Evolutionary conservation across 2,888 invertebrate genomes (phyloP).

Genomic region (Myathropa florea): DNA sequence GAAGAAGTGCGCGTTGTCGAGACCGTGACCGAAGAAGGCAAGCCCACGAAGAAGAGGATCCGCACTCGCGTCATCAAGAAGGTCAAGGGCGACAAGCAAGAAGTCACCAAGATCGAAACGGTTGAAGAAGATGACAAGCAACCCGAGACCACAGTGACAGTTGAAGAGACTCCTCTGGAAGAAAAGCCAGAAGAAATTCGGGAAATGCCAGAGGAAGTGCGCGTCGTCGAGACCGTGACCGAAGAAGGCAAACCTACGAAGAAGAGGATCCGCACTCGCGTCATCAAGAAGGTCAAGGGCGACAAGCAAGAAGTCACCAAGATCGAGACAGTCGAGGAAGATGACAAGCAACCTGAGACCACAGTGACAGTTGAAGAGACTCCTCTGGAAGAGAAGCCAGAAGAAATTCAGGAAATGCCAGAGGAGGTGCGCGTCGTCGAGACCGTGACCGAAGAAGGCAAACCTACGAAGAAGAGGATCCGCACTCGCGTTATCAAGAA

Average conservation of each 20-base stretch:
- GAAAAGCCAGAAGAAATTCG: background rate
- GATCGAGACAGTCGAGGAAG: constrained; percentile 8
- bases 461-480: constrained; percentile 5
- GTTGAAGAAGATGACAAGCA: constrained; percentile 7
- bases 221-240: background rate
- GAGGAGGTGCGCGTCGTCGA: constrained; percentile 5
- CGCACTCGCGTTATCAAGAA: constrained; percentile 6
- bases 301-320: constrained; percentile 19
- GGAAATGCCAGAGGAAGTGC: constrained; percentile 2
- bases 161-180: constrained; percentile 1
- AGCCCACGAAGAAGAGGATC: constrained; percentile 6
- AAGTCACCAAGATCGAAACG: constrained; percentile 11
- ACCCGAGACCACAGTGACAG: constrained; percentile 1
- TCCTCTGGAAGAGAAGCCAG: constrained; percentile 1
- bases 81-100: constrained; percentile 17
- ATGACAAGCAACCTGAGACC: constrained; percentile 5
- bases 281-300: constrained; percentile 10
- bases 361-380: constrained; percentile 7
- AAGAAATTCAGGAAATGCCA: background rate
- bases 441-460: constrained; percentile 3
- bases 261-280: constrained; percentile 16
- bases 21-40: background rate
- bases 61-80: constrained; percentile 8
- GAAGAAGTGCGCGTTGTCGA: constrained; percentile 9
- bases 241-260: constrained; percentile 5